Percentiles rank a stretch among this genome's conserved stretches.
These are phyloP conservation scores for Falco cherrug DNA, from an alignment of 2,797 vertebrate species.

Conservation along the genomic window DNA sequence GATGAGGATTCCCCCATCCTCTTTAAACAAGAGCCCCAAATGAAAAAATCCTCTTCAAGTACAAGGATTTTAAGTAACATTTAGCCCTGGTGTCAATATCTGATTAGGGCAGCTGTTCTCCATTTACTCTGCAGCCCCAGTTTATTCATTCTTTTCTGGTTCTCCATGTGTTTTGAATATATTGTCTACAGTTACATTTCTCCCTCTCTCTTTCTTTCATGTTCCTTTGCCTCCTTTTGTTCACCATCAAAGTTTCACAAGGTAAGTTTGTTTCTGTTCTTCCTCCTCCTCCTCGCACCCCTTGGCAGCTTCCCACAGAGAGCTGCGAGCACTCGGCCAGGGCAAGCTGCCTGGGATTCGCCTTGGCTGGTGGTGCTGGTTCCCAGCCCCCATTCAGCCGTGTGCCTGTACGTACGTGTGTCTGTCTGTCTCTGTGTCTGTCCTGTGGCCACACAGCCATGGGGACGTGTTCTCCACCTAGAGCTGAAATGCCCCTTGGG, in stretches of 20 bases:
- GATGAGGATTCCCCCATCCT: background rate
- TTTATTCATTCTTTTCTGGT: conserved; percentile 15
- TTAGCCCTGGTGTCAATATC: background rate
- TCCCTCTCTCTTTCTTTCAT: conserved; percentile 69
- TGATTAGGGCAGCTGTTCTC: background rate
- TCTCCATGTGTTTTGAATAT: background rate
- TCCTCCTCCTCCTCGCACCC: background rate
- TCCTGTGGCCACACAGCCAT: background rate
- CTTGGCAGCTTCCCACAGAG: background rate
- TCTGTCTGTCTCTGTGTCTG: background rate
- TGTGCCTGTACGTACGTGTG: background rate
- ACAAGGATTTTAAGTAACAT: background rate
- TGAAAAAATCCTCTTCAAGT: background rate
- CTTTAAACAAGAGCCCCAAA: background rate
- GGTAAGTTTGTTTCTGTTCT: conserved; percentile 82
- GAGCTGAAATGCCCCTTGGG: background rate
- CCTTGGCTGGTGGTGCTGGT: accelerated
- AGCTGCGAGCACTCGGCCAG: accelerated
- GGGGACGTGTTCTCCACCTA: background rate
- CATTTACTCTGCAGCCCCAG: background rate
- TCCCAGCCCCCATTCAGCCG: background rate
- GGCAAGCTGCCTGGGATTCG: background rate
- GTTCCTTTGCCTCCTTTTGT: conserved; percentile 66
- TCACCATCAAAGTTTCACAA: conserved; percentile 84
- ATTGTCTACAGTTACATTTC: conserved; percentile 61